A percentile compares a stretch with the other conserved stretches of the same genome.
These are phyloP conservation scores for Propithecus coquereli DNA, from an alignment of 2,113 vertebrate species.

Conservation along the genomic window DNA sequence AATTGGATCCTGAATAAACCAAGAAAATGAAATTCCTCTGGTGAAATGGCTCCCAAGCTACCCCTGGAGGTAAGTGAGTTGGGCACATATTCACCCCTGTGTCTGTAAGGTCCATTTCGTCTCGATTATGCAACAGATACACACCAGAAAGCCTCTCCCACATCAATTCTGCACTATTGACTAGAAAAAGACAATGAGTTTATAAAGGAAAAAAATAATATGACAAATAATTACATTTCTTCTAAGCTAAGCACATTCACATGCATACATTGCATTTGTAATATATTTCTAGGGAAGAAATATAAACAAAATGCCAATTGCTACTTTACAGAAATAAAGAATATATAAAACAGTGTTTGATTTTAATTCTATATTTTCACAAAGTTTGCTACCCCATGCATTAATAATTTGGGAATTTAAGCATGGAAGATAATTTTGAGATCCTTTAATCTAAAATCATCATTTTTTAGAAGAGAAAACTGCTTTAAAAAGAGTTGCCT, in stretches of 20 bases:
- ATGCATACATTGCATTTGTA: background rate
- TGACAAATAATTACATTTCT: background rate
- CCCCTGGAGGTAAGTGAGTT: background rate
- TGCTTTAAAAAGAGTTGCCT: background rate
- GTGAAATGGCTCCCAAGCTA: background rate
- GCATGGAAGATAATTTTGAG: background rate
- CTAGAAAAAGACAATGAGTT: background rate
- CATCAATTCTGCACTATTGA: background rate
- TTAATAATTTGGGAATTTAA: constrained; percentile 9
- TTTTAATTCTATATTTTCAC: constrained; percentile 6
- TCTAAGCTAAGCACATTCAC: background rate
- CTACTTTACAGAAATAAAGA: background rate
- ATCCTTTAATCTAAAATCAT: background rate
- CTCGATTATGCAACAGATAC: background rate
- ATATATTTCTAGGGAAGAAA: background rate
- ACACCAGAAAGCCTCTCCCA: background rate
- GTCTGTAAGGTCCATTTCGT: background rate
- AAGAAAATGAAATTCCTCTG: constrained; percentile 15
- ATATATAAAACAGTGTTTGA: background rate
- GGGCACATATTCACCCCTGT: background rate
- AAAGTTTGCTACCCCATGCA: background rate
- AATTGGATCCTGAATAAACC: constrained; percentile 34
- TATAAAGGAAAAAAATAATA: constrained; percentile 4
- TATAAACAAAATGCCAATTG: background rate
- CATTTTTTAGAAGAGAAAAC: background rate